Base-by-base conservation (phyloP, 2,113 vertebrate genomes). In the Rhodinocichla rosea region DNA sequence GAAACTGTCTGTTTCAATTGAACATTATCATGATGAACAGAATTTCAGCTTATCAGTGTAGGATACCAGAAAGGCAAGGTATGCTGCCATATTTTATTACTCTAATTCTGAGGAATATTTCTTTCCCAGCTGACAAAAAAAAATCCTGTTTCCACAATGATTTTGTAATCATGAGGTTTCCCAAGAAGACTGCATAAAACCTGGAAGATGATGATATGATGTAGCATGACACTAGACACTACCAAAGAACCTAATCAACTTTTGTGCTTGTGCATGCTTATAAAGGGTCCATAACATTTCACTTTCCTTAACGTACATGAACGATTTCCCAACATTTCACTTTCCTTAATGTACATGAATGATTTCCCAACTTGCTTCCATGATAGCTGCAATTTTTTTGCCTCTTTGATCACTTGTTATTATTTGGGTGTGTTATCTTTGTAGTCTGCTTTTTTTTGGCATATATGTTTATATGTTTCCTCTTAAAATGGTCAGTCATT, bases 191-290 rank as follows among this genome's bases (percentile, higher is more conserved):
- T 6, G 3, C n/a, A 62, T 44, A 53, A 71, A 49, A n/a, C 11
- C 42, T 63, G 26, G 26, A 50, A 53, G 18, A 14, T 0, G 1
- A 16, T 27, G 7, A 32, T 69, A 12, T 1, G 0, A 67, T 49
- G 8, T 53, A 62, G 28, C 0, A 0, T 63, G 53, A 45, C n/a
- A n/a, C n/a, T n/a, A n/a, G n/a, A n/a, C n/a, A n/a, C 27, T 55
- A 6, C 62, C 3, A 1, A 83, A 79, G 56, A 83, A 49, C 8
- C 5, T 39, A 14, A 53, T 39, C 2, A 5, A 11, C 12, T 67
- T 74, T 33, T 39, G 11, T 39, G 6, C 1, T 57, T 59, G 5
- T 14, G 20, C 8, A 60, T 69, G 28, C 26, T 53, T 57, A 33
- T 16, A 18, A 65, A 56, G 24, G 8, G 18, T 53, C 22, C 15